Conservation (phyloP, 2,888 invertebrate genomes). For the Polydrusus pterygomalis region DNA sequence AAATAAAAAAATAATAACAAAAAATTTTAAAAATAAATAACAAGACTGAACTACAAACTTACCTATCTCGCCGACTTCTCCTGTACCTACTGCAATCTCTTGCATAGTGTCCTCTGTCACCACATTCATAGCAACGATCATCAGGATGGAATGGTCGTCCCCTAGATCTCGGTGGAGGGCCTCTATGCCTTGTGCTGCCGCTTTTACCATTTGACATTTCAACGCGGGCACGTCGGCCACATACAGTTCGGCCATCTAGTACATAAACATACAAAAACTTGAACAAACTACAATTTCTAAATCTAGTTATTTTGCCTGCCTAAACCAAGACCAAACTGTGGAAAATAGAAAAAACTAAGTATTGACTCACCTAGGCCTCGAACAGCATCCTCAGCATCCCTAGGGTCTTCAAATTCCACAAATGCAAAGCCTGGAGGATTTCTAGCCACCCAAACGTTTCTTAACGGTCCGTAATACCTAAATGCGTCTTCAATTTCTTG, state of each 20-base stretch:
- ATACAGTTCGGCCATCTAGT: conserved; percentile 87
- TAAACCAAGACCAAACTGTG: not conserved
- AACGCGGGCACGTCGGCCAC: conserved; percentile 92
- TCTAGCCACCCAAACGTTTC: conserved; percentile 95
- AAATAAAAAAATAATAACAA: conserved; percentile 18
- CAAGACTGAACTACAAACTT: conserved; percentile 14
- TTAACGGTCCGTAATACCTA: conserved; percentile 89
- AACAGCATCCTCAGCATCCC: conserved; percentile 92
- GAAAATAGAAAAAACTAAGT: not conserved
- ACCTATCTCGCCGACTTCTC: conserved; percentile 73
- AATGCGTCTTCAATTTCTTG: conserved; percentile 92
- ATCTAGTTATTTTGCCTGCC: not conserved
- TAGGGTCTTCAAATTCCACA: conserved; percentile 90
- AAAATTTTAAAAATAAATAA: conserved; percentile 14
- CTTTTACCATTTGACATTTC: conserved; percentile 94
- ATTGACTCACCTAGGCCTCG: conserved; percentile 83
- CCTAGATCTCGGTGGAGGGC: conserved; percentile 77
- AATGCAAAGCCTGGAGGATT: conserved; percentile 95
- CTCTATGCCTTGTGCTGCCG: conserved; percentile 70
- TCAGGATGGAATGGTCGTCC: conserved; percentile 90
- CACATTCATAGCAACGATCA: conserved; percentile 96
- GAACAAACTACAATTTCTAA: too few species aligned
- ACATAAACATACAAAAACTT: conserved; percentile 50
- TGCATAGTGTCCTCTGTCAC: conserved; percentile 94
- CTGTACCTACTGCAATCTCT: conserved; percentile 88